Evolutionary conservation across 1,140 invertebrate genomes (phyloP).

Genomic region (Zaprionus kolodkinae): DNA sequence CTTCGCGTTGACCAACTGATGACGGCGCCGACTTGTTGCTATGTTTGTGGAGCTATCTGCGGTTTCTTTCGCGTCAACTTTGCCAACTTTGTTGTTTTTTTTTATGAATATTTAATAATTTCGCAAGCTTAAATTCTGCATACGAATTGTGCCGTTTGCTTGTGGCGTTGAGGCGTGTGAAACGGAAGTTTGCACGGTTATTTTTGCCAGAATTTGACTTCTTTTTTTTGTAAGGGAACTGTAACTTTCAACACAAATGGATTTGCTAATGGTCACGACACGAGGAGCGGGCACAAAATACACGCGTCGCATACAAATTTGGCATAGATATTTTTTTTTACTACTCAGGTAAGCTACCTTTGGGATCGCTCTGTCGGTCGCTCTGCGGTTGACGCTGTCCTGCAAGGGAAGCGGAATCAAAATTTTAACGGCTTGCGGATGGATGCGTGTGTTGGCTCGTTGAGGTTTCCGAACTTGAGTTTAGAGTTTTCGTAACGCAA

Average conservation of each 20-base stretch:
- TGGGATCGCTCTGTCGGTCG: background rate
- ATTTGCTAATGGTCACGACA: conserved; percentile 18
- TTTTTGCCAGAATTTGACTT: background rate
- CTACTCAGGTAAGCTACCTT: conserved; percentile 1
- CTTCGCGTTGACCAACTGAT: conserved; percentile 36
- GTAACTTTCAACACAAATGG: conserved; percentile 54
- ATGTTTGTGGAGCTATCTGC: conserved; percentile 49
- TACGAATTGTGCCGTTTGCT: conserved; percentile 24
- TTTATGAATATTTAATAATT: conserved; percentile 74
- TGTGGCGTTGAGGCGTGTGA: conserved; percentile 36
- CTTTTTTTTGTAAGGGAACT: background rate
- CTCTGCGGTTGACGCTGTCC: background rate
- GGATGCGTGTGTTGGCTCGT: background rate
- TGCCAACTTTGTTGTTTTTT: conserved; percentile 2
- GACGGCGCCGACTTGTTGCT: conserved; percentile 78
- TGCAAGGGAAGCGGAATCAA: conserved; percentile 12
- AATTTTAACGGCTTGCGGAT: conserved; percentile 22
- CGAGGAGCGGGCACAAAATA: conserved; percentile 8
- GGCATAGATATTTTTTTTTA: conserved; percentile 1
- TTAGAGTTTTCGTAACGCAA: conserved; percentile 16
- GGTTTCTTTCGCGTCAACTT: conserved; percentile 9
- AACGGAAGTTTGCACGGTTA: conserved; percentile 54
- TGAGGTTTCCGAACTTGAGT: conserved; percentile 13
- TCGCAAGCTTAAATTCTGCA: conserved; percentile 33
- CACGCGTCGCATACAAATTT: conserved; percentile 5